Percentiles rank a stretch among this genome's conserved stretches.
These are phyloP conservation scores for Ceratosolen fusciceps DNA, from an alignment of 1,140 invertebrate species.

Conservation along the genomic window DNA sequence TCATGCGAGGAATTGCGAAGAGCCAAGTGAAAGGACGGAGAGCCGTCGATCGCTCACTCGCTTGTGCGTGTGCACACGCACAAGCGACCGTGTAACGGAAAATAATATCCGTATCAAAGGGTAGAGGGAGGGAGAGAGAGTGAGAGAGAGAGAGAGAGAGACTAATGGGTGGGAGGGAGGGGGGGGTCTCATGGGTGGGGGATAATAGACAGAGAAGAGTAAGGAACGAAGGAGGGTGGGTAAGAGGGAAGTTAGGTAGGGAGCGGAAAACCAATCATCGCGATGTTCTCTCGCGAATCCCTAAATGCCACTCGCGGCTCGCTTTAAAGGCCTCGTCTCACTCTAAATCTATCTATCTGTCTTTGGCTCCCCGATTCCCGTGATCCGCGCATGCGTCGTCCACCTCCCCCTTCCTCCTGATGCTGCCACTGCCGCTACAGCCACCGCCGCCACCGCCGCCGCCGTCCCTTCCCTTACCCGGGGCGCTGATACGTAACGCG, in stretches of 20 bases:
- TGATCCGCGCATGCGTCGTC: not conserved
- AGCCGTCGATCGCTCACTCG: no score
- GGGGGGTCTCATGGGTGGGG: not conserved
- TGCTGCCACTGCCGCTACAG: no score
- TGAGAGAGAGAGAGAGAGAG: not conserved
- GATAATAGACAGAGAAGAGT: not conserved
- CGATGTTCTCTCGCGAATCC: conserved; percentile 47
- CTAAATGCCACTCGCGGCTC: conserved; percentile 37
- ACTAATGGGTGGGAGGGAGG: not conserved
- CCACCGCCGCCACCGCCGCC: no score
- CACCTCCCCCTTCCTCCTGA: no score
- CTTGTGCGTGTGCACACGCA: no score
- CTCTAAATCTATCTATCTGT: not conserved
- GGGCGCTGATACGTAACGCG: not conserved
- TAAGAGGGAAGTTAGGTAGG: conserved; percentile 19
- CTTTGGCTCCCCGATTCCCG: not conserved
- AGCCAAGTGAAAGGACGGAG: not conserved
- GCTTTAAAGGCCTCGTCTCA: conserved; percentile 38
- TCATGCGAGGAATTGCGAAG: not conserved
- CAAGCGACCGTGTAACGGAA: not conserved
- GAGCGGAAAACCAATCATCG: conserved; percentile 49
- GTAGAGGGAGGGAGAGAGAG: not conserved
- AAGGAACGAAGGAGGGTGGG: conserved; percentile 20
- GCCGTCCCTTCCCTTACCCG: no score
- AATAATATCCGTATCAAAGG: not conserved